These are phyloP conservation scores for Corythornis madagascariensis DNA, from an alignment of 2,113 vertebrate genomes.

Conservation along the genomic window DNA sequence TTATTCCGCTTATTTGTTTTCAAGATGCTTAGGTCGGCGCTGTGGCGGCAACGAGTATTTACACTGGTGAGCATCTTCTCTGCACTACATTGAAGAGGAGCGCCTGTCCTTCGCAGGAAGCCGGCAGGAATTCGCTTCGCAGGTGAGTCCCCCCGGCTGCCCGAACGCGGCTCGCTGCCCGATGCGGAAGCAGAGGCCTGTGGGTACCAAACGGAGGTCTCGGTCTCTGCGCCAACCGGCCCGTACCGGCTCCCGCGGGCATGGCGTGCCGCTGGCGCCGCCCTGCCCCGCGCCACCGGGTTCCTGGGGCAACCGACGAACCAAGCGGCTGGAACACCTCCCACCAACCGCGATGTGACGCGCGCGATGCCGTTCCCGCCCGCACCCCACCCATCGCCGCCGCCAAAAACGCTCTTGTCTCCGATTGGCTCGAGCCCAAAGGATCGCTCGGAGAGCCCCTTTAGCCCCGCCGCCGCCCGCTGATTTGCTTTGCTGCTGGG, in stretches of 20 bases:
- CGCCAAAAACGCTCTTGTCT: accelerated
- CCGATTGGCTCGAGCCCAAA: neutral
- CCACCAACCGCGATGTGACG: neutral
- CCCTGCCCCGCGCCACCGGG: too few relatives aligned
- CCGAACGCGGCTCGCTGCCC: neutral
- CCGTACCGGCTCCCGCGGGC: too few relatives aligned
- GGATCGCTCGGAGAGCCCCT: too few relatives aligned
- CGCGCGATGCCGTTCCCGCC: neutral
- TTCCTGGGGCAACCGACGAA: accelerated
- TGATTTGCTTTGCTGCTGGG: neutral
- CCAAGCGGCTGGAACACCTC: accelerated
- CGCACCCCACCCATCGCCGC: accelerated
- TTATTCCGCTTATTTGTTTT: neutral
- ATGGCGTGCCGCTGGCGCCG: too few relatives aligned
- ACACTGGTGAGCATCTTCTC: accelerated
- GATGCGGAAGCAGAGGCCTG: too few relatives aligned
- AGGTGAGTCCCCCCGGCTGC: neutral
- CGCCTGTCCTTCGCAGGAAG: too few relatives aligned
- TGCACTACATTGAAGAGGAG: accelerated
- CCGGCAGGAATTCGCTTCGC: too few relatives aligned
- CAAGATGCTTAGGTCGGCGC: accelerated
- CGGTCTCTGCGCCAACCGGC: too few relatives aligned
- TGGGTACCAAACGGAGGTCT: too few relatives aligned
- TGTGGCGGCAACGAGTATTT: too few relatives aligned
- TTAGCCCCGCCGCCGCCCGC: neutral